A percentile compares a stretch with the other conserved stretches of the same genome.
Conservation (phyloP, 2,888 invertebrate species). For the Aphidius colemani region DNA sequence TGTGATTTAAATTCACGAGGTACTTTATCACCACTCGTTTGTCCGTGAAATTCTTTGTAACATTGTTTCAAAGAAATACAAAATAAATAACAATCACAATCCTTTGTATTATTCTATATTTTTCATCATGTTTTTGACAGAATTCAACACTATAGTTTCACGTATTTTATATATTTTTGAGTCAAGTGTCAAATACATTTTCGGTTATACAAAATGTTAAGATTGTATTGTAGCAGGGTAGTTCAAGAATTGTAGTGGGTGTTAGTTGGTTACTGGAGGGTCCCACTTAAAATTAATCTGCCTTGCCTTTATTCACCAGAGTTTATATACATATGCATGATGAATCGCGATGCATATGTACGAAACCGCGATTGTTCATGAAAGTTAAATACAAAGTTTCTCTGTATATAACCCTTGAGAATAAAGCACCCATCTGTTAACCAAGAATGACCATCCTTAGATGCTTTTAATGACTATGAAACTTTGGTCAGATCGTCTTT, state of each 20-base stretch:
- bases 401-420: background rate
- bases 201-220: background rate
- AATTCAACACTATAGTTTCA: background rate
- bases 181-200: conserved; percentile 13
- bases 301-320: background rate
- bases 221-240: background rate
- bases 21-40: background rate
- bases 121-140: background rate
- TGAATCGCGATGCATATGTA: conserved; percentile 16
- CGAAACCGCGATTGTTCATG: background rate
- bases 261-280: background rate
- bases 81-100: background rate
- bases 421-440: conserved; percentile 18
- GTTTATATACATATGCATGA: conserved; percentile 23
- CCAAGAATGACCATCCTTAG: conserved; percentile 40
- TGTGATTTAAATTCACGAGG: conserved; percentile 14
- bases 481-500: conserved; percentile 20
- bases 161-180: background rate
- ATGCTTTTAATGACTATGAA: conserved; percentile 35
- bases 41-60: too few relatives aligned
- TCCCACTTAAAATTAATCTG: background rate
- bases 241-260: background rate
- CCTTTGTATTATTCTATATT: background rate
- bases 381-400: too few relatives aligned
- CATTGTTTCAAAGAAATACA: background rate